These are phyloP conservation scores for Nemoura dubitans DNA, from an alignment of 2,888 invertebrate species.

Conservation along the genomic window DNA sequence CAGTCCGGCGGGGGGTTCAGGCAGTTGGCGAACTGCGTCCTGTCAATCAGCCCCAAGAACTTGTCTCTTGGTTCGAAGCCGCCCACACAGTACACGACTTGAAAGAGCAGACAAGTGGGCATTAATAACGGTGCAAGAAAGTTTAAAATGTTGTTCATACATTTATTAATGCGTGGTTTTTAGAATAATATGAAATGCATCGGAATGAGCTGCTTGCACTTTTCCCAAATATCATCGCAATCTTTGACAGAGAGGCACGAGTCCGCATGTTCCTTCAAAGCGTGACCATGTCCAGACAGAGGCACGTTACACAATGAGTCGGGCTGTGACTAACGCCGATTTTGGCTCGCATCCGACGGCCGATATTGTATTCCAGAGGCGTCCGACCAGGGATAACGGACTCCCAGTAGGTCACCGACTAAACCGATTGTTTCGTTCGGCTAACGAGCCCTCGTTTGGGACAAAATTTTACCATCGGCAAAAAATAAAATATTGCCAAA, in stretches of 20 bases:
- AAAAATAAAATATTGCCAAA: neutral
- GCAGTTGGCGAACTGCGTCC: neutral
- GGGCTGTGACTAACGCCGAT: neutral
- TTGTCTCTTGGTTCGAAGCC: slow-evolving; percentile 4
- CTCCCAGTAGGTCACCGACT: neutral
- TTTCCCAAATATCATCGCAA: too few relatives aligned
- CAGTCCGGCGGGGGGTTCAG: slow-evolving; percentile 57
- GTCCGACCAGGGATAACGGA: neutral
- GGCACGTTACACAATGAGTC: neutral
- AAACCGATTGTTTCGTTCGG: neutral
- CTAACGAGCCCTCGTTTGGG: neutral
- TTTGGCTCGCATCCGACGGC: neutral
- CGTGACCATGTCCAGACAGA: too few relatives aligned
- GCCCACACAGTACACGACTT: neutral
- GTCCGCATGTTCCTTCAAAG: too few relatives aligned
- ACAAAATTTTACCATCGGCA: neutral
- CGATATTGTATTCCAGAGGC: neutral
- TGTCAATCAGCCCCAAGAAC: neutral
- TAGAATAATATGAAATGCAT: too few relatives aligned
- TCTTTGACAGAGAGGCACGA: too few relatives aligned
- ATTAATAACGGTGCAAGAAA: too few relatives aligned
- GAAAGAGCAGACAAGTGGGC: neutral
- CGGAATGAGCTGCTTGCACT: too few relatives aligned
- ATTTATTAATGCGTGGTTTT: too few relatives aligned
- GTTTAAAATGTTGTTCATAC: too few relatives aligned